A percentile compares a stretch with the other conserved stretches of the same genome.
Evolutionary conservation across 2,113 vertebrate species (phyloP).

Genomic region (Phocoena phocoena): DNA sequence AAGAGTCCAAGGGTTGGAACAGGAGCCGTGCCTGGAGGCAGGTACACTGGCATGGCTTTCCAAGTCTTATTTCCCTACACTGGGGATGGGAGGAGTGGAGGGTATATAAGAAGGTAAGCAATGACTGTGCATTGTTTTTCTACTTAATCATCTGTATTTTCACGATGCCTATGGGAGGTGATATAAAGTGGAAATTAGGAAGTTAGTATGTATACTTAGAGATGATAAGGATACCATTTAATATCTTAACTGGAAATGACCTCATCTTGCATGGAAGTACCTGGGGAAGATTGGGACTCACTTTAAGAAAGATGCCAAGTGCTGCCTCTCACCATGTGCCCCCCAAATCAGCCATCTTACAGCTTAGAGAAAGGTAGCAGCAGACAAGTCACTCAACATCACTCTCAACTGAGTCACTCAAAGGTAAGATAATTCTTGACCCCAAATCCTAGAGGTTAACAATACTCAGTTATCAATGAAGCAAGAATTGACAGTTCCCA

Average conservation of each 20-base stretch:
- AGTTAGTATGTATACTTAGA: neutral
- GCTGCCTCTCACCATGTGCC: neutral
- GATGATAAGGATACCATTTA: neutral
- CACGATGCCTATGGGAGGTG: neutral
- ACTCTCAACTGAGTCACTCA: neutral
- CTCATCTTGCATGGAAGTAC: neutral
- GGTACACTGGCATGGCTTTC: neutral
- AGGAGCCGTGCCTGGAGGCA: neutral
- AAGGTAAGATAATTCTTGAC: neutral
- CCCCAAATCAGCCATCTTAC: neutral
- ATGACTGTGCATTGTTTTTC: neutral
- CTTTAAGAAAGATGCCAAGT: neutral
- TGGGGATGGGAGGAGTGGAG: neutral
- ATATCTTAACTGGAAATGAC: neutral
- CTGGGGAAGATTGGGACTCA: neutral
- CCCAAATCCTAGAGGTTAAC: neutral
- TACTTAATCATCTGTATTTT: neutral
- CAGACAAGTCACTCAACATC: neutral
- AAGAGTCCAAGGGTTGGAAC: neutral
- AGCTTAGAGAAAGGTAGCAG: neutral
- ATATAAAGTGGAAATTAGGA: neutral
- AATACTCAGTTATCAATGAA: neutral
- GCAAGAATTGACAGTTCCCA: neutral
- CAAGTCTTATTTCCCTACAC: neutral
- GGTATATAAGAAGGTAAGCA: neutral